Evolutionary conservation across 2,113 vertebrate genomes (phyloP).

Genomic region (Cygnus atratus): DNA sequence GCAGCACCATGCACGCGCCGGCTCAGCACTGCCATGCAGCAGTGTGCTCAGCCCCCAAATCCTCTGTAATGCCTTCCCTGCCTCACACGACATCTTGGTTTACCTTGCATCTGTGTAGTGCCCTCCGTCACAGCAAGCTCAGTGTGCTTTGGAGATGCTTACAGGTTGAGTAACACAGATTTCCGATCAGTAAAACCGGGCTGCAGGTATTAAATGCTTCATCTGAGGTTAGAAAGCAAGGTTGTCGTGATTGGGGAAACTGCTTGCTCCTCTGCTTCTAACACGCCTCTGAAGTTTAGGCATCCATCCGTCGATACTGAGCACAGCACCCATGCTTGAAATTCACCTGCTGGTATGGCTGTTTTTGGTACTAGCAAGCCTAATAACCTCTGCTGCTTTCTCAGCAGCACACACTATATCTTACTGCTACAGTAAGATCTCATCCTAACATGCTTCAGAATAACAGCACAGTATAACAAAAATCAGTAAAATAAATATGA

Average conservation of each 20-base stretch:
- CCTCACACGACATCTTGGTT: background rate
- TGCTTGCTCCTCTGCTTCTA: background rate
- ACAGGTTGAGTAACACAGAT: background rate
- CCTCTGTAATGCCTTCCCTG: background rate
- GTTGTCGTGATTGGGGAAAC: background rate
- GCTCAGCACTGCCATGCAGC: background rate
- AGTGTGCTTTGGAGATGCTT: background rate
- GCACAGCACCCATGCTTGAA: background rate
- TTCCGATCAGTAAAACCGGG: background rate
- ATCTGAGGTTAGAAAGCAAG: background rate
- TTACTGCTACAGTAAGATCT: background rate
- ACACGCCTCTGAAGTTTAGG: background rate
- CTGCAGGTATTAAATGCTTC: background rate
- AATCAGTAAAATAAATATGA: background rate
- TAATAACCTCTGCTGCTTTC: background rate
- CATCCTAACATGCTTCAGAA: background rate
- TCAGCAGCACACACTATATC: accelerated
- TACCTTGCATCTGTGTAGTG: background rate
- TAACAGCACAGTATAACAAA: background rate
- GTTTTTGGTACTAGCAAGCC: background rate
- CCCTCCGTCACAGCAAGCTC: background rate
- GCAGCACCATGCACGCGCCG: accelerated
- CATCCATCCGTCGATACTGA: background rate
- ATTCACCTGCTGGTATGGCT: no score
- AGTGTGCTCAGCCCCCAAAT: background rate